Conservation (phyloP, 2,888 invertebrate species). For the Leucophora obtusa region DNA sequence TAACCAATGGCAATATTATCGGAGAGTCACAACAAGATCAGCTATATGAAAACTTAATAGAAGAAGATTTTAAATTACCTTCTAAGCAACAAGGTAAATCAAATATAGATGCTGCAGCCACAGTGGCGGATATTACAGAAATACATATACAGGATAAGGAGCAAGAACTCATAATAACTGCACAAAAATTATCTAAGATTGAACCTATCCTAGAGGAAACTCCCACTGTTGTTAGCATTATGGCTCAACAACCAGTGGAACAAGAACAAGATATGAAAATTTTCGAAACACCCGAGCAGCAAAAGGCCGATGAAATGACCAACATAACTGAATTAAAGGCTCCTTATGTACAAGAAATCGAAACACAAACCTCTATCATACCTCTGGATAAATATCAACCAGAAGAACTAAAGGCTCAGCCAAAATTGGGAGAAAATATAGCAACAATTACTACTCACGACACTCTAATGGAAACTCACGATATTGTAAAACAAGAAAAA, state of each 20-base stretch:
- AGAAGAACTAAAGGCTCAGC: constrained; percentile 75
- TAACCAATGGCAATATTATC: constrained; percentile 81
- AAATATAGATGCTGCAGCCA: constrained; percentile 80
- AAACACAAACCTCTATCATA: constrained; percentile 78
- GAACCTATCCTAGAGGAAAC: constrained; percentile 83
- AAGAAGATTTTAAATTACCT: constrained; percentile 58
- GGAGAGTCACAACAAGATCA: constrained; percentile 82
- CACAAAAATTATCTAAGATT: constrained; percentile 63
- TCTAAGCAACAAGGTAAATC: constrained; percentile 79
- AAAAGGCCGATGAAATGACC: constrained; percentile 67
- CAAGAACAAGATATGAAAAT: constrained; percentile 81
- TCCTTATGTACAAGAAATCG: constrained; percentile 77
- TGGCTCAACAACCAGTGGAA: constrained; percentile 81
- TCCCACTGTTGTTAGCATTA: constrained; percentile 1
- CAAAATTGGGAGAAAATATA: constrained; percentile 75
- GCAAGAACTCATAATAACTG: constrained; percentile 58
- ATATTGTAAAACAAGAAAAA: constrained; percentile 48
- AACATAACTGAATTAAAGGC: constrained; percentile 79
- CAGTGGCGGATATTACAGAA: constrained; percentile 82
- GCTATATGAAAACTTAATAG: constrained; percentile 80
- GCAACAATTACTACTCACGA: constrained; percentile 67
- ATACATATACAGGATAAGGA: constrained; percentile 85
- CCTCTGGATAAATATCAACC: constrained; percentile 65
- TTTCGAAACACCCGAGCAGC: constrained; percentile 72
- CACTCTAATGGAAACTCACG: constrained; percentile 67